These are phyloP conservation scores for Cercopithecus petaurista DNA, from an alignment of 2,797 vertebrate species.

Conservation along the genomic window DNA sequence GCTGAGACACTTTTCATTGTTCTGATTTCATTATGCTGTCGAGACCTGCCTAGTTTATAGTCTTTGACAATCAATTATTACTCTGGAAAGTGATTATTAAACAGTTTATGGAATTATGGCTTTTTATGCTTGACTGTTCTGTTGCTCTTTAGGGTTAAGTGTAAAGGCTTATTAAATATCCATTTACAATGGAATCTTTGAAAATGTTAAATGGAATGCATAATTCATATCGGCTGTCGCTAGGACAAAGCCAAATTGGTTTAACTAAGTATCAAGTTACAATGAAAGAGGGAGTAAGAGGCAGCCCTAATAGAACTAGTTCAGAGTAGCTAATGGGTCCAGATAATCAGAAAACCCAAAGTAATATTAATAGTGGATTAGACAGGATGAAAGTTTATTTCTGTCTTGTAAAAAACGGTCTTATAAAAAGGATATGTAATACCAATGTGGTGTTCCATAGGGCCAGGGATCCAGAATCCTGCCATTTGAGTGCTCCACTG, in stretches of 20 bases:
- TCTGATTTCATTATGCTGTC: constrained; percentile 60
- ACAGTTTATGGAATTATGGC: constrained; percentile 63
- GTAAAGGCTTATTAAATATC: constrained; percentile 74
- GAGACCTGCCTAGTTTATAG: constrained; percentile 27
- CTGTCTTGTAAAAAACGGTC: not conserved
- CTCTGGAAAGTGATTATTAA: constrained; percentile 73
- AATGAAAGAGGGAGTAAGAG: constrained; percentile 46
- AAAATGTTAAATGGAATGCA: constrained; percentile 73
- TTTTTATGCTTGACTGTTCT: constrained; percentile 61
- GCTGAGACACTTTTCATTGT: constrained; percentile 64
- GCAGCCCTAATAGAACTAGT: constrained; percentile 34
- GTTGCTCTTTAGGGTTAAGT: constrained; percentile 74
- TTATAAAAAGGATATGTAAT: not conserved
- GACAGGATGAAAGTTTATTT: constrained; percentile 53
- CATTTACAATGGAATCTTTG: constrained; percentile 68
- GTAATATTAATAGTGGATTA: constrained; percentile 44
- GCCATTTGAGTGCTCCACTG: not conserved
- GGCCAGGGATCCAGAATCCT: not conserved
- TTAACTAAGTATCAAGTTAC: constrained; percentile 65
- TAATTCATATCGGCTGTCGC: constrained; percentile 74
- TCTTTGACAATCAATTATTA: constrained; percentile 67
- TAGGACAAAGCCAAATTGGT: constrained; percentile 60
- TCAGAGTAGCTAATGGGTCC: constrained; percentile 38
- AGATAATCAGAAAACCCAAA: constrained; percentile 47
- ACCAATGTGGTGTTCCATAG: not conserved